phyloP scores from a whole-genome alignment of 2,797 vertebrate species.

The Dendrocincla fuliginosa region DNA sequence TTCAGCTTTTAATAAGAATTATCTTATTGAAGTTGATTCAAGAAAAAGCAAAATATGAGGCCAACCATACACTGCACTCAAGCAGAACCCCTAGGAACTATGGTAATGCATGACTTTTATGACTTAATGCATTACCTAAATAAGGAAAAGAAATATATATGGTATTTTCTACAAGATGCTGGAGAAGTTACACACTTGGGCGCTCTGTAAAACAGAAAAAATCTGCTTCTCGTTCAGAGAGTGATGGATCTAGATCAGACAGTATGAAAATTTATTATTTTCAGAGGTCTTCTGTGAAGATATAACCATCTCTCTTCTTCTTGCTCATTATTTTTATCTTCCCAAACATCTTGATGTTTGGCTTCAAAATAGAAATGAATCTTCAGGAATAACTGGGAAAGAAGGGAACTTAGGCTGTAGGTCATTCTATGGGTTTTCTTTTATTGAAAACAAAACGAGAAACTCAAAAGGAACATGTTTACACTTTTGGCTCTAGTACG shows the following conservation, averaged over 20 bases:
- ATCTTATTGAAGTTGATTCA: not conserved
- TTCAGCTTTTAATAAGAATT: not conserved
- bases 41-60: not conserved
- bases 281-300: not conserved
- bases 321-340: not conserved
- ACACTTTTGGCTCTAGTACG: not conserved
- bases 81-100: not conserved
- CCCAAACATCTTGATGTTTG: not conserved
- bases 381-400: not conserved
- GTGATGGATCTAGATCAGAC: not conserved
- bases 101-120: rapidly evolving
- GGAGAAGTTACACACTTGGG: not conserved
- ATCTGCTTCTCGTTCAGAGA: not conserved
- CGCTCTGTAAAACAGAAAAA: not conserved
- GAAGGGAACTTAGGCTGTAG: not conserved
- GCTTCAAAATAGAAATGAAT: not conserved
- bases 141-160: not conserved
- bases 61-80: not conserved
- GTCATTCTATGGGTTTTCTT: not conserved
- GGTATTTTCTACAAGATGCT: not conserved
- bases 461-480: not conserved
- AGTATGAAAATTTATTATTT: not conserved
- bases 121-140: not conserved
- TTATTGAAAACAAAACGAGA: not conserved
- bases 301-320: not conserved